A percentile compares a stretch with the other conserved stretches of the same genome.
phyloP scores from a whole-genome alignment of 2,888 invertebrate species.

The Chaetoderma sp. region DNA sequence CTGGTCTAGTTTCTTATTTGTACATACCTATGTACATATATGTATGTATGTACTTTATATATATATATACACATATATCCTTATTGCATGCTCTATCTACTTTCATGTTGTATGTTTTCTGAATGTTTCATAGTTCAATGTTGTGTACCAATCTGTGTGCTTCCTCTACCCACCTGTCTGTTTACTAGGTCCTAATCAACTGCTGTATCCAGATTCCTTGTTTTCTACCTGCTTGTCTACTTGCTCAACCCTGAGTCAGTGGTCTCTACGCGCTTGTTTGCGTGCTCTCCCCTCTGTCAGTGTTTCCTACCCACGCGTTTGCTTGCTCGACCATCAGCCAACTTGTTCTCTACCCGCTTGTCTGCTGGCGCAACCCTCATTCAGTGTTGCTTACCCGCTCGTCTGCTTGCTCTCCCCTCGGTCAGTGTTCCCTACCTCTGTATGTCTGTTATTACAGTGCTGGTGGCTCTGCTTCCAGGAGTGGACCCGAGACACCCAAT shows the following conservation, averaged over 20 bases:
- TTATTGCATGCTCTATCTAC: not conserved
- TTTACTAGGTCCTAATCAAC: not conserved
- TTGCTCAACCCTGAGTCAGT: no score
- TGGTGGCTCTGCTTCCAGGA: no score
- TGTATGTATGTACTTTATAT: no score
- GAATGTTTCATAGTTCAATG: not conserved
- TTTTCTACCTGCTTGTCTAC: not conserved
- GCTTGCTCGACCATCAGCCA: not conserved
- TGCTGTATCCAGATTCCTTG: not conserved
- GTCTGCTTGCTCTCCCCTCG: no score
- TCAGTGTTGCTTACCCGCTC: no score
- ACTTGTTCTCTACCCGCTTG: not conserved
- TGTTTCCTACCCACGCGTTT: not conserved
- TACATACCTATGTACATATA: conserved; percentile 1
- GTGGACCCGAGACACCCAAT: no score
- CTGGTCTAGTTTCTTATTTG: not conserved
- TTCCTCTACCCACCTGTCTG: not conserved
- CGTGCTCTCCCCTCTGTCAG: not conserved
- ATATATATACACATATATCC: not conserved
- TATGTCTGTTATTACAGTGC: no score
- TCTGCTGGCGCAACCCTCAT: not conserved
- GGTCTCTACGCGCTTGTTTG: not conserved
- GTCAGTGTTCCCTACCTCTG: no score
- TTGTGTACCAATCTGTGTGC: no score
- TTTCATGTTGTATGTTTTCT: not conserved